Base-by-base conservation (phyloP, 2,888 invertebrate species). In the Phrixothrix hirtus region DNA sequence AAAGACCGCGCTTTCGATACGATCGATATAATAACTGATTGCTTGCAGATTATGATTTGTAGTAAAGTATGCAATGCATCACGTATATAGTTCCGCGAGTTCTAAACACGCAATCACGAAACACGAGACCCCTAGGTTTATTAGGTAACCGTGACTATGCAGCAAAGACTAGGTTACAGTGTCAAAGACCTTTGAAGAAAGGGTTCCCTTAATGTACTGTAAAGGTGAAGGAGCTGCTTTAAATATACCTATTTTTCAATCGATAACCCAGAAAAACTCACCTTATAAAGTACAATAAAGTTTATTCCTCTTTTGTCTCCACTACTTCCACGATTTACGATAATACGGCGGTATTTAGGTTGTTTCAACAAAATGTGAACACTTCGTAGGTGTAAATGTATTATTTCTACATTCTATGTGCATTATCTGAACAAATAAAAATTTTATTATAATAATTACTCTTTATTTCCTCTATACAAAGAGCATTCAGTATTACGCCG, bases 101-200 rank as follows among this genome's bases (percentile, higher is more conserved):
- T 29, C 44, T 35, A 48, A 59, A 51, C 65, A 65, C 65, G 65
- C 65, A 57, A 64, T 46, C 57, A 41, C 49, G 43, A 48, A 48
- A 46, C 57, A 47, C 38, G 48, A 48, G 48, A 59, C 47, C 45
- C 43, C 29, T 5, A 49, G 57, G 41, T 55, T 57, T 59, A 46
- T 41, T 60, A 55, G 61, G 61, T 60, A 57, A 59, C 47, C 46
- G 57, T 59, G 57, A 45, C 55, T 55, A 39, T 52, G 54, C 59
- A 58, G 46, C 41, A 45, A 52, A 52, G 57, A 63, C 56, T 62
- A 55, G 62, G 62, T 64, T 62, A 64, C 49, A 55, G 56, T 63
- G 69, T 68, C 69, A 67, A 67, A 68, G 70, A 66, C 69, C 71
- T 61, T 45, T 35, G 27, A 17, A 34, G 29, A 36, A 38, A 38